These are phyloP conservation scores for Pangasius macronema DNA, from an alignment of 2,797 vertebrate species.

Conservation along the genomic window DNA sequence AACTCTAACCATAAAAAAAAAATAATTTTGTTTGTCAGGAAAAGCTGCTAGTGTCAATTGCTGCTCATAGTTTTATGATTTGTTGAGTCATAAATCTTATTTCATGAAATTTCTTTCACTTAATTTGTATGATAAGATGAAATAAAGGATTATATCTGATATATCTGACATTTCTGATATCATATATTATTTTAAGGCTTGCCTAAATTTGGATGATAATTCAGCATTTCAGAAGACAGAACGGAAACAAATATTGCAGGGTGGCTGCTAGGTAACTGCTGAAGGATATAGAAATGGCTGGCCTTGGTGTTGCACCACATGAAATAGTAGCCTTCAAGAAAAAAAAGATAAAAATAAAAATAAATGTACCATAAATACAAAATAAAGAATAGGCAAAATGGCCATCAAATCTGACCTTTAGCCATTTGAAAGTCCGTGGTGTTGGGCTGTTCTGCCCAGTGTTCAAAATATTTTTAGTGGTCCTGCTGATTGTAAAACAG, in stretches of 20 bases:
- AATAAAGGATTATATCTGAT: too few relatives aligned
- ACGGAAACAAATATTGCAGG: constrained; percentile 27
- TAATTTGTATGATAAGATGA: not conserved
- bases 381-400: not conserved
- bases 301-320: not conserved
- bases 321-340: not conserved
- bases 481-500: constrained; percentile 59
- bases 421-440: not conserved
- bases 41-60: not conserved
- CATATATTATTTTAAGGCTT: constrained; percentile 37
- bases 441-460: constrained; percentile 24
- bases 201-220: constrained; percentile 48
- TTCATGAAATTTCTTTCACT: not conserved
- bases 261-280: constrained; percentile 24
- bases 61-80: not conserved
- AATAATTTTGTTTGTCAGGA: not conserved
- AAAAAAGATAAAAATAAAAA: not conserved
- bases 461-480: constrained; percentile 62
- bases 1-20: not conserved
- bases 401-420: not conserved
- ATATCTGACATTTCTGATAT: not conserved
- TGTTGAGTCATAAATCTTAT: not conserved
- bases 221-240: not conserved
- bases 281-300: constrained; percentile 38
- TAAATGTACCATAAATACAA: not conserved